Conservation (phyloP, 35 echinoderm and acorn worm genomes). For the Apostichopus californicus region DNA sequence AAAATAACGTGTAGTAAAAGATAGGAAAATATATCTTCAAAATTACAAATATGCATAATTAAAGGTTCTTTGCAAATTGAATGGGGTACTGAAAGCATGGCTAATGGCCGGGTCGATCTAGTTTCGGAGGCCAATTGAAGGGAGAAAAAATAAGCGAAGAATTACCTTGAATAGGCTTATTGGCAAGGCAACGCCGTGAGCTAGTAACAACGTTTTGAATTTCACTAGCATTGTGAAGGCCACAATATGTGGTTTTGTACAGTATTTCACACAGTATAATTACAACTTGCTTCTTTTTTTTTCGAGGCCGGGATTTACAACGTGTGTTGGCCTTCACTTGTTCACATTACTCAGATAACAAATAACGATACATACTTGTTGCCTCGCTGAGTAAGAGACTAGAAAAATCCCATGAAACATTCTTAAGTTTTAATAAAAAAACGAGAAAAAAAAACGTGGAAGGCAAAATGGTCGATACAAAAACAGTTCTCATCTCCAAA, state of each 20-base stretch:
- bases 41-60: constrained; percentile 24
- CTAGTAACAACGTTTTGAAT: background rate
- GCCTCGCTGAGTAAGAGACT: background rate
- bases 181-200: constrained; percentile 46
- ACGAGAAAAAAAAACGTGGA: constrained; percentile 1
- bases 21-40: constrained; percentile 10
- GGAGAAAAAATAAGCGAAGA: background rate
- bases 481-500: constrained; percentile 46
- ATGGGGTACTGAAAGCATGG: background rate
- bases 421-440: constrained; percentile 39
- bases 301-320: background rate
- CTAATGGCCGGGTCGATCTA: background rate
- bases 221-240: background rate
- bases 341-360: background rate
- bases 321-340: background rate
- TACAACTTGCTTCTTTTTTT: background rate
- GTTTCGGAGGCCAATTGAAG: constrained; percentile 8
- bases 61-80: constrained; percentile 3
- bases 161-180: constrained; percentile 33
- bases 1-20: background rate
- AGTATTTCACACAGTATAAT: background rate
- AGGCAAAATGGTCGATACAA: constrained; percentile 51
- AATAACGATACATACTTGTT: background rate
- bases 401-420: constrained; percentile 55
- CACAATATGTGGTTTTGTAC: constrained; percentile 4